A percentile compares a stretch with the other conserved stretches of the same genome.
These are phyloP conservation scores for Pelodytes ibericus DNA, from an alignment of 2,797 vertebrate species.

Conservation along the genomic window DNA sequence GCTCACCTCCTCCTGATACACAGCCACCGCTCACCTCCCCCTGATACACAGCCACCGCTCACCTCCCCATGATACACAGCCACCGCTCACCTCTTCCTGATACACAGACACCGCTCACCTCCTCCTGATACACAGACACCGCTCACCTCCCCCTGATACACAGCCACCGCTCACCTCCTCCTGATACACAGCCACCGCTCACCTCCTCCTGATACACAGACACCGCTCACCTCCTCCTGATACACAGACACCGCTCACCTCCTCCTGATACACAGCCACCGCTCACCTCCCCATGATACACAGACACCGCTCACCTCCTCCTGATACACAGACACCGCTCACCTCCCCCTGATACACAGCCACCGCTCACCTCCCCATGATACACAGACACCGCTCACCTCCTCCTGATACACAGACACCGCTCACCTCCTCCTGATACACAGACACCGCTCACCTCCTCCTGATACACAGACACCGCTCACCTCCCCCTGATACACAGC, in stretches of 20 bases:
- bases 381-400: no score
- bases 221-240: neutral
- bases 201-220: neutral
- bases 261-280: no score
- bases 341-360: no score
- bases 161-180: neutral
- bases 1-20: neutral
- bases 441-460: neutral
- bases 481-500: neutral
- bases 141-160: neutral
- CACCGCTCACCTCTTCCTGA: neutral
- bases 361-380: no score
- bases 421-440: neutral
- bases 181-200: no score
- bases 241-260: neutral
- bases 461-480: neutral
- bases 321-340: no score
- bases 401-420: no score
- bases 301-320: no score
- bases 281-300: no score
- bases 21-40: neutral
- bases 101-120: neutral
- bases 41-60: neutral
- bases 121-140: neutral
- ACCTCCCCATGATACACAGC: neutral